Conservation (phyloP, 2,113 vertebrate species). For the Mastomys natalensis region DNA sequence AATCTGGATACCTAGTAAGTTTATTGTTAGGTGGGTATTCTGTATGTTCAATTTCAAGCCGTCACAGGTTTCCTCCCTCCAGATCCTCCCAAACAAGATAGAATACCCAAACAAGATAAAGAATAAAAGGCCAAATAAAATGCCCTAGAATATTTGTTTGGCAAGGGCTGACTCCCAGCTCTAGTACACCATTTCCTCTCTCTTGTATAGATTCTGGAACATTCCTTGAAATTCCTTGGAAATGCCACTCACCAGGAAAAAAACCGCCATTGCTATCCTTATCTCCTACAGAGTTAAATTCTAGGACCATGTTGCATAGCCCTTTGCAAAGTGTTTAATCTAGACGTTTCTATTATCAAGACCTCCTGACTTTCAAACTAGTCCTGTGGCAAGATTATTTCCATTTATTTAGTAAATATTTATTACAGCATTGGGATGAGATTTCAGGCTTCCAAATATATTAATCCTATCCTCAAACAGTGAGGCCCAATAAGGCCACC, state of each 20-base stretch:
- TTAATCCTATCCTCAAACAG: slow-evolving; percentile 29
- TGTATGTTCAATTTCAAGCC: background rate
- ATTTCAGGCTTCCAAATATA: slow-evolving; percentile 43
- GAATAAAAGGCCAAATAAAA: slow-evolving; percentile 13
- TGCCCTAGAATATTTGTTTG: background rate
- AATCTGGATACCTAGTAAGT: background rate
- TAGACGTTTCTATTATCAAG: background rate
- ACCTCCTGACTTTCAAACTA: background rate
- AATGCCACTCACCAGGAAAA: background rate
- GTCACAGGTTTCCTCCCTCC: background rate
- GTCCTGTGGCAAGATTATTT: background rate
- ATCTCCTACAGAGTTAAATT: background rate
- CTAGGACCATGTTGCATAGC: background rate
- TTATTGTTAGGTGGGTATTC: background rate
- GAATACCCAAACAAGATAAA: background rate
- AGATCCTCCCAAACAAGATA: background rate
- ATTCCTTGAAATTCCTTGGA: background rate
- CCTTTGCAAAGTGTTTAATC: background rate
- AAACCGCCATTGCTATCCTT: background rate
- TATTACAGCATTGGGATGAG: background rate
- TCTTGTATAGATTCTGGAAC: background rate
- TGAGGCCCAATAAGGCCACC: background rate
- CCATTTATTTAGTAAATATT: slow-evolving; percentile 38
- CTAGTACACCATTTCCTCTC: background rate
- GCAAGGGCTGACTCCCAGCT: background rate